These are phyloP conservation scores for Microtus ochrogaster DNA, from an alignment of 2,113 vertebrate genomes.

Conservation along the genomic window DNA sequence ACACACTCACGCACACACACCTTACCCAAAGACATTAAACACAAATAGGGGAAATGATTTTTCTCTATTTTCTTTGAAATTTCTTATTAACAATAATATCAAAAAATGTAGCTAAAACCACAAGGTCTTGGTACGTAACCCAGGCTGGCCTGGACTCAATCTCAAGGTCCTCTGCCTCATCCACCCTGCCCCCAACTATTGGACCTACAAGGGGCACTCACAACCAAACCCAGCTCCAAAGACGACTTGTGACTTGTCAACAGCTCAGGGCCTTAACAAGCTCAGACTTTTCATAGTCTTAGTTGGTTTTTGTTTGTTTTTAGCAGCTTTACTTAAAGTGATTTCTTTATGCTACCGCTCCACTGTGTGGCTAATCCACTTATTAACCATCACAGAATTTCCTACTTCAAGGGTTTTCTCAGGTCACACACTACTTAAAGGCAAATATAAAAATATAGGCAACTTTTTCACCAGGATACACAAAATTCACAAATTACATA, in stretches of 20 bases:
- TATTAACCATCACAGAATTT: conserved; percentile 47
- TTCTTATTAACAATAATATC: conserved; percentile 47
- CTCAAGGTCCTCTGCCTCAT: not conserved
- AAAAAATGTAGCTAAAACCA: not conserved
- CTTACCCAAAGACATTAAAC: not conserved
- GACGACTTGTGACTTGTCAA: not conserved
- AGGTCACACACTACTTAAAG: conserved; percentile 58
- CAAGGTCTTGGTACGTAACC: not conserved
- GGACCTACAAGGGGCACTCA: accelerated
- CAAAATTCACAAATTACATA: conserved; percentile 66
- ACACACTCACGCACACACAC: not conserved
- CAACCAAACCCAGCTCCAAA: not conserved
- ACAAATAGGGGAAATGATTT: not conserved
- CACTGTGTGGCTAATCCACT: not conserved
- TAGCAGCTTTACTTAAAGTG: conserved; percentile 35
- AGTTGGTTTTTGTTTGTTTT: not conserved
- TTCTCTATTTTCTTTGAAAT: conserved; percentile 48
- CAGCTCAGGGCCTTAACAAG: conserved; percentile 17
- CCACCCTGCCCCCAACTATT: not conserved
- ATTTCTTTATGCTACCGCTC: conserved; percentile 19
- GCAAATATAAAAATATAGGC: conserved; percentile 79
- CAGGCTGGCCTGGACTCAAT: not conserved
- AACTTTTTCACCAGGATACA: conserved; percentile 61
- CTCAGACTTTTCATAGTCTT: not conserved
- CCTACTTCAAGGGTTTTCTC: conserved; percentile 14